Evolutionary conservation across 2,113 vertebrate species (phyloP).

Genomic region (Bettongia penicillata): DNA sequence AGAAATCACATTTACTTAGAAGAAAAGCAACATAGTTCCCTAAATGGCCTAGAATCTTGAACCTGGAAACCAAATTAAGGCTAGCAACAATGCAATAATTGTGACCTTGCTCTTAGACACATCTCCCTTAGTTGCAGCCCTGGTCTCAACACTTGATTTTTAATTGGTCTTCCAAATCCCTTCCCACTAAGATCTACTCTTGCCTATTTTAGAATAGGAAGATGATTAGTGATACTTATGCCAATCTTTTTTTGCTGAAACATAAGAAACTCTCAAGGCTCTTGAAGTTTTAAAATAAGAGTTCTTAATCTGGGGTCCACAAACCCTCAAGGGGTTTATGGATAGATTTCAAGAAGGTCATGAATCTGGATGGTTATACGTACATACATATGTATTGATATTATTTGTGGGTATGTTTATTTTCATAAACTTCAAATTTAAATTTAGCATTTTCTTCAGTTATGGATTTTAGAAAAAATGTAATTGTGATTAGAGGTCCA

Average conservation of each 20-base stretch:
- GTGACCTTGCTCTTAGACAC: slow-evolving; percentile 49
- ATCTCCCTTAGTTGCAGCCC: slow-evolving; percentile 25
- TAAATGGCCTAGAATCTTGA: not conserved
- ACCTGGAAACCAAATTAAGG: slow-evolving; percentile 45
- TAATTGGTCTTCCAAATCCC: not conserved
- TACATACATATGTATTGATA: not conserved
- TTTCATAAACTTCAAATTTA: not conserved
- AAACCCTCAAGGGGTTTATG: not conserved
- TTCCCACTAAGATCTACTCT: not conserved
- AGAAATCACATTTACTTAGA: slow-evolving; percentile 53
- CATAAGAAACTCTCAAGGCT: slow-evolving; percentile 41
- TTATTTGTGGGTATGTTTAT: not conserved
- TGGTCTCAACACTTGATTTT: slow-evolving; percentile 47
- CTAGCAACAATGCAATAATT: not conserved
- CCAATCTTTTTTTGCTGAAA: slow-evolving; percentile 34
- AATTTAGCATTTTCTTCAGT: not conserved
- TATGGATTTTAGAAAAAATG: not conserved
- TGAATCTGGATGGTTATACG: not conserved
- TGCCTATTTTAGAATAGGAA: slow-evolving; percentile 18
- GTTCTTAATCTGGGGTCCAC: not conserved
- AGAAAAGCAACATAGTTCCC: not conserved
- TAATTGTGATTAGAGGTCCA: not conserved
- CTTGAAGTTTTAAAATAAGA: slow-evolving; percentile 28
- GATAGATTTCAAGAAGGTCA: not conserved
- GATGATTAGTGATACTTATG: not conserved